Percentiles rank a stretch among this genome's conserved stretches.
These are phyloP conservation scores for Bombus pascuorum DNA, from an alignment of 1,140 invertebrate genomes.

Conservation along the genomic window DNA sequence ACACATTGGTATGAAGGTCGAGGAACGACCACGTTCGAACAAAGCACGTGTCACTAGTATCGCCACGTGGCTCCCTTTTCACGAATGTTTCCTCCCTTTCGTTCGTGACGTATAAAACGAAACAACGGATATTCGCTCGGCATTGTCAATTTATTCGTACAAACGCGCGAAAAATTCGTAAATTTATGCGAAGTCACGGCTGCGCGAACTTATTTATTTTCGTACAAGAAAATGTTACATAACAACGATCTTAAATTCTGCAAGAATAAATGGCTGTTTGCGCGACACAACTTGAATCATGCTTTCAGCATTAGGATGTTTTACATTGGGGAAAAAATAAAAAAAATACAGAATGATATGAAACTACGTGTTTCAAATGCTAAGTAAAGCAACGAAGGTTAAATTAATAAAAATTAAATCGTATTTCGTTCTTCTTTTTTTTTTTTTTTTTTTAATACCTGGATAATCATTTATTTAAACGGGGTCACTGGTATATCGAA, in stretches of 20 bases:
- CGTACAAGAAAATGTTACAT: not conserved
- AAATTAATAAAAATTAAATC: no score
- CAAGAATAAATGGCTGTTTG: not conserved
- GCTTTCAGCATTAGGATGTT: not conserved
- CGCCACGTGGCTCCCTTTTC: conserved; percentile 58
- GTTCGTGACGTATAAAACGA: conserved; percentile 4
- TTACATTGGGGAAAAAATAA: not conserved
- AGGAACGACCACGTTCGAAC: not conserved
- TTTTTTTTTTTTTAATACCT: no score
- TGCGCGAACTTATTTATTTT: not conserved
- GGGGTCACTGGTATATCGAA: no score
- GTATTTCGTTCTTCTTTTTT: no score
- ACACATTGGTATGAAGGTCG: conserved; percentile 13
- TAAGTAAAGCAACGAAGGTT: no score
- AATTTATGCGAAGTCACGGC: not conserved
- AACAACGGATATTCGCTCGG: not conserved
- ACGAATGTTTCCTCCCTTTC: conserved; percentile 27
- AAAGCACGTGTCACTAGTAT: conserved; percentile 47
- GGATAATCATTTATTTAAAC: no score
- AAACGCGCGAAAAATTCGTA: not conserved
- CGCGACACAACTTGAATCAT: not conserved
- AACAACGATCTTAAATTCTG: not conserved
- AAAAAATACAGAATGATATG: not conserved
- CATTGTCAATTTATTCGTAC: not conserved
- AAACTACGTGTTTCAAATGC: no score